Evolutionary conservation across 2,888 invertebrate genomes (phyloP).

Genomic region (Aspidiotus destructor): DNA sequence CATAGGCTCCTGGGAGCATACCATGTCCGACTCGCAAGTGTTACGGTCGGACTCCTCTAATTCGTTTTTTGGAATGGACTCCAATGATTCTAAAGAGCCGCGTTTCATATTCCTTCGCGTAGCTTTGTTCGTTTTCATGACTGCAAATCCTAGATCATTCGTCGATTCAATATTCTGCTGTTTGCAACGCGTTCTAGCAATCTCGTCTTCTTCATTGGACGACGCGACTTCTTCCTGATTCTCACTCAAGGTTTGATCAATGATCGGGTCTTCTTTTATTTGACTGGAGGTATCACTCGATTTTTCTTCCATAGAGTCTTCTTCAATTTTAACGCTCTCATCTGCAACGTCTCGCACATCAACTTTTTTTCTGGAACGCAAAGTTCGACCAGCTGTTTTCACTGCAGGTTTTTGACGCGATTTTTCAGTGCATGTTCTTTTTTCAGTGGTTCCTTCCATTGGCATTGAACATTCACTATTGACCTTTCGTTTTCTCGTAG

Average conservation of each 20-base stretch:
- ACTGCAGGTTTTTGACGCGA: background rate
- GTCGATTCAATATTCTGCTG: background rate
- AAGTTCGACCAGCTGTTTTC: background rate
- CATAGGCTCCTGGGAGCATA: background rate
- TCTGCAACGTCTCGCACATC: background rate
- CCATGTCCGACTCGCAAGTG: background rate
- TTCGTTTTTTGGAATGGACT: background rate
- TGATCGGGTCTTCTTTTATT: background rate
- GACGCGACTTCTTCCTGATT: background rate
- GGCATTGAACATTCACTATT: background rate
- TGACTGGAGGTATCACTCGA: background rate
- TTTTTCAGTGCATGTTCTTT: background rate
- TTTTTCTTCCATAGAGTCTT: background rate
- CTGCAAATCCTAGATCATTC: slow-evolving; percentile 18
- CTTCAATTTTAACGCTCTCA: background rate
- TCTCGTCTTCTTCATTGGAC: background rate
- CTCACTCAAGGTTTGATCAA: background rate
- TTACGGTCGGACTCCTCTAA: background rate
- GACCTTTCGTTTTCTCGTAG: background rate
- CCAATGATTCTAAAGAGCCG: background rate
- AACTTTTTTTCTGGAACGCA: background rate
- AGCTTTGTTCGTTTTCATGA: slow-evolving; percentile 15
- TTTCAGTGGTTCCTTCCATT: background rate
- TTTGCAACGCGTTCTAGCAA: background rate
- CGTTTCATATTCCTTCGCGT: slow-evolving; percentile 3